These are phyloP conservation scores for Otus scops DNA, from an alignment of 2,797 vertebrate genomes.

Conservation along the genomic window DNA sequence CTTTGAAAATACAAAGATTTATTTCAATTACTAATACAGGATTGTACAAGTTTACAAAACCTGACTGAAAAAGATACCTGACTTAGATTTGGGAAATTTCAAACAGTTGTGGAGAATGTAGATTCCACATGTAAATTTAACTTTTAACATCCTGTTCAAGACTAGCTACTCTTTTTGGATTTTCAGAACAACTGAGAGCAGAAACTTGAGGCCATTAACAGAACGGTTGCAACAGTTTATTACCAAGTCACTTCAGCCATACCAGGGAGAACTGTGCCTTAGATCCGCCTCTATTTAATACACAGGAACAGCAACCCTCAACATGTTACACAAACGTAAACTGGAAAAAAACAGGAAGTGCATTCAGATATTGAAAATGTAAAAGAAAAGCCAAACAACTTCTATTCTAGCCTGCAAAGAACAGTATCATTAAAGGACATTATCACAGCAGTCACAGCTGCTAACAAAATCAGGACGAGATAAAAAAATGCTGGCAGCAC, in stretches of 20 bases:
- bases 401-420: constrained; percentile 49
- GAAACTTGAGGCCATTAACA: not conserved
- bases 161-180: not conserved
- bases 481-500: not conserved
- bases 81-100: not conserved
- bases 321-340: not conserved
- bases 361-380: not conserved
- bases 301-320: not conserved
- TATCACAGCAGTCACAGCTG: constrained; percentile 64
- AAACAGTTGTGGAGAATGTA: not conserved
- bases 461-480: constrained; percentile 13
- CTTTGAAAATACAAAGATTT: not conserved
- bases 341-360: not conserved
- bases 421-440: constrained; percentile 64
- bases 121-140: not conserved
- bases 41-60: not conserved
- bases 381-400: constrained; percentile 17
- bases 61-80: not conserved
- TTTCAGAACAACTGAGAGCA: not conserved
- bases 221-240: not conserved
- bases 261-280: not conserved
- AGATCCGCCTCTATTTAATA: not conserved
- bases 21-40: not conserved
- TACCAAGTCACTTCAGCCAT: not conserved
- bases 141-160: not conserved